Evolutionary conservation across 92 coral and sea anemone genomes (phyloP), one percentile per base, ranked within the genome.

Genomic region (Palythoa caribaeorum): DNA sequence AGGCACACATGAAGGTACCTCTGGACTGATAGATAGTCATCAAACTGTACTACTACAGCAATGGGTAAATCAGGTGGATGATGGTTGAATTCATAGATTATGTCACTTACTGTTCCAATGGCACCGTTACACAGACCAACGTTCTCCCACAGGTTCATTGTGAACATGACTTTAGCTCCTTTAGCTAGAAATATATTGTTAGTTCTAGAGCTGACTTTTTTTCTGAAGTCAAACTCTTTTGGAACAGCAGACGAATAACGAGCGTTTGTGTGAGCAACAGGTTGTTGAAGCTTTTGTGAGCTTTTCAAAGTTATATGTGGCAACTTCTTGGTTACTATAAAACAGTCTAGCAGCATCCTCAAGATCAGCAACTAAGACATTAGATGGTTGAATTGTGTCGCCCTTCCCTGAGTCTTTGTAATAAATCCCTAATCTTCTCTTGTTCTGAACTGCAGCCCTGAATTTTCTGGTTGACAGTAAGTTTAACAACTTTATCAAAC

Each of bases 51-150:
- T 54, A 89, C 84, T 54, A 76, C 79, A 76, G 92, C 92, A 48
- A 89, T 66, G 84, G 84, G 88, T 83, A 89, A 83, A 77, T 89
- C 76, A 83, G 92, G 88, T 89, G 88, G 92, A 62, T 76, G 78
- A 75, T 76, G 92, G 40, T 71, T 71, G 69, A 78, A 39, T 38
- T 89, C 83, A 89, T 89, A 89, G 66, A 89, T 84, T 76, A 89
- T 77, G 73, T 78, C 84, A 78, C 20, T 57, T 78, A 87, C 86
- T 79, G 79, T 87, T 54, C 89, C 84, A 1, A 76, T 86, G 35
- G 76, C 84, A 74, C 89, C 84, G 69, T 76, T 86, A 60, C 83
- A 86, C 73, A 86, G 74, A 59, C 89, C 89, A 86, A 76, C 83
- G 9, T 48, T 55, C 40, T 84, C 44, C 89, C 89, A 86, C 78